These are phyloP conservation scores for Drosophila pallidifrons DNA, from an alignment of 1,140 invertebrate genomes.

Conservation along the genomic window DNA sequence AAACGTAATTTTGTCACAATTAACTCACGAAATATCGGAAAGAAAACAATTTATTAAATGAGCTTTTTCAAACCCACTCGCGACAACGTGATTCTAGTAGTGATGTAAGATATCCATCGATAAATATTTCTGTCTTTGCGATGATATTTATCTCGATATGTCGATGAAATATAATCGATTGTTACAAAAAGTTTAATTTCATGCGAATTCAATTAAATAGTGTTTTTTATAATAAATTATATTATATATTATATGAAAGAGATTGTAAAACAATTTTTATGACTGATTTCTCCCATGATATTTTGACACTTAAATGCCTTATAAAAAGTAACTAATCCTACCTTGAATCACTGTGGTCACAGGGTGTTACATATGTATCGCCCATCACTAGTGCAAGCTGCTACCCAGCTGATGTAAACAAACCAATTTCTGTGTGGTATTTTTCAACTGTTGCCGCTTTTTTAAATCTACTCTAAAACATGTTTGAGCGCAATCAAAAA, in stretches of 20 bases:
- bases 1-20: slow-evolving; percentile 61
- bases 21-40: slow-evolving; percentile 57
- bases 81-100: slow-evolving; percentile 71
- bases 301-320: not conserved
- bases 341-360: slow-evolving; percentile 1
- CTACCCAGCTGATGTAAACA: slow-evolving; percentile 51
- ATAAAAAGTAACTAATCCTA: not conserved
- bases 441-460: slow-evolving; percentile 12
- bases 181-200: not conserved
- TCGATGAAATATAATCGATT: slow-evolving; percentile 18
- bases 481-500: slow-evolving; percentile 91
- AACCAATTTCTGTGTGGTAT: slow-evolving; percentile 9
- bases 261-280: not conserved
- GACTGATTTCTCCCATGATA: not conserved
- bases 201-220: not conserved
- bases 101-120: slow-evolving; percentile 43
- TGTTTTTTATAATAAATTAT: not conserved
- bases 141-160: not conserved
- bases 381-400: slow-evolving; percentile 13
- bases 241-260: not conserved
- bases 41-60: slow-evolving; percentile 20
- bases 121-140: slow-evolving; percentile 8
- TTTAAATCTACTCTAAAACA: slow-evolving; percentile 22
- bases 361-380: not conserved
- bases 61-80: slow-evolving; percentile 47